Conservation (phyloP, 2,113 vertebrate genomes). For the Vidua chalybeata region DNA sequence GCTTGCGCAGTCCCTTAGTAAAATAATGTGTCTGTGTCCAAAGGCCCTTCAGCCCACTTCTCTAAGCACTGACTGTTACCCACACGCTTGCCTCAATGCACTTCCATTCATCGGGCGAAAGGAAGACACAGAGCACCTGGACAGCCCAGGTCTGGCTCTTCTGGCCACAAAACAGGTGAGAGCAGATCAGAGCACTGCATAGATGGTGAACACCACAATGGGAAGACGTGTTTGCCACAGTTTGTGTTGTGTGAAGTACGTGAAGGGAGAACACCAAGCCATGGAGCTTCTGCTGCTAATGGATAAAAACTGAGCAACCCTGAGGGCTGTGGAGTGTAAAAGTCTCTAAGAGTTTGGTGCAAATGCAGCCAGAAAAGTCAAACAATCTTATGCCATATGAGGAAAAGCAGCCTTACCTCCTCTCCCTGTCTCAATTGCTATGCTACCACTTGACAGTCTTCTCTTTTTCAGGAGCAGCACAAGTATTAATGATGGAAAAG, state of each 20-base stretch:
- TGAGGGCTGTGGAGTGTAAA: neutral
- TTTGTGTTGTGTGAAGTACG: neutral
- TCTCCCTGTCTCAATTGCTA: neutral
- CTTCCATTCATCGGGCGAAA: neutral
- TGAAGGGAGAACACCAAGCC: neutral
- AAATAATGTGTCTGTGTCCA: neutral
- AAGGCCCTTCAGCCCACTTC: neutral
- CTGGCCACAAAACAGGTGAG: neutral
- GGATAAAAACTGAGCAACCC: neutral
- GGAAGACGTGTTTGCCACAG: neutral
- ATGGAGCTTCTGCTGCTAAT: neutral
- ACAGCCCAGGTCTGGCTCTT: neutral
- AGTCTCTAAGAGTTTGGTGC: neutral
- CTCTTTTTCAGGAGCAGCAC: neutral
- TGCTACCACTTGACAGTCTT: neutral
- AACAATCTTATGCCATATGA: neutral
- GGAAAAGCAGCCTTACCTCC: neutral
- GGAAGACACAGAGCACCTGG: neutral
- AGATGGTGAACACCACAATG: fast-evolving
- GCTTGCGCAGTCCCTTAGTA: neutral
- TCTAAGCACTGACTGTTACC: neutral
- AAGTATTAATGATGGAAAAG: neutral
- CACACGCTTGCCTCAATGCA: neutral
- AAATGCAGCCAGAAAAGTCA: neutral
- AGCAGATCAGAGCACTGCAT: neutral